Evolutionary conservation across 2,113 vertebrate species (phyloP), one percentile per base, ranked within the genome.

Genomic region (Corydoras maculifer): DNA sequence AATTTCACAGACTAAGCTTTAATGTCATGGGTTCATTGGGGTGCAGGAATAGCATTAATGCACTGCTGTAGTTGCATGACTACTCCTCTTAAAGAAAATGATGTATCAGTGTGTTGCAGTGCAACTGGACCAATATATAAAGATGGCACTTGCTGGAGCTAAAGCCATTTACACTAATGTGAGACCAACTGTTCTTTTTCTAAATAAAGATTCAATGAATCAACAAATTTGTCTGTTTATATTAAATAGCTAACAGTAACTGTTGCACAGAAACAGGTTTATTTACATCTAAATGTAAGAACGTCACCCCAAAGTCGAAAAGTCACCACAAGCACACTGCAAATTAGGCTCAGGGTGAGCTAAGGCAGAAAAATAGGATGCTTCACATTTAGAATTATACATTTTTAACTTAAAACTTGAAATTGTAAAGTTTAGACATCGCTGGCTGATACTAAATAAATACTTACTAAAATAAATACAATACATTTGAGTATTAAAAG

Each of bases 11-110:
- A 89, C 67, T 70, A 62, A 90, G 88, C 88, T 91, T 91, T 91
- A 91, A 90, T 84, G 83, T 88, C 90, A 89, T 94, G 92, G 90
- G 90, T 88, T 86, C 85, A 85, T 86, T 84, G 89, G 89, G 90
- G 91, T 89, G 88, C 84, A 90, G 83, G 82, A 87, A 90, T 93
- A 88, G 90, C 83, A 86, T 62, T 83, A 77, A 91, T 91, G 88
- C 85, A 81, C 92, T 86, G 91, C 89, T 92, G 87, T 93, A 95
- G 92, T 87, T 98, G 96, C 95, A 97, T 98, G 94, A 92, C 88
- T 87, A 90, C 85, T 88, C 68, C 75, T 80, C 86, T 91, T 93
- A 88, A 86, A 87, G 93, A 93, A 87, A 62, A 90, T 94, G 90
- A 90, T 94, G 91, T 94, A 91, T 91, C 77, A 75, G 82, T 87